Conservation (phyloP, 2,797 vertebrate species). For the Chrysocyon brachyurus region DNA sequence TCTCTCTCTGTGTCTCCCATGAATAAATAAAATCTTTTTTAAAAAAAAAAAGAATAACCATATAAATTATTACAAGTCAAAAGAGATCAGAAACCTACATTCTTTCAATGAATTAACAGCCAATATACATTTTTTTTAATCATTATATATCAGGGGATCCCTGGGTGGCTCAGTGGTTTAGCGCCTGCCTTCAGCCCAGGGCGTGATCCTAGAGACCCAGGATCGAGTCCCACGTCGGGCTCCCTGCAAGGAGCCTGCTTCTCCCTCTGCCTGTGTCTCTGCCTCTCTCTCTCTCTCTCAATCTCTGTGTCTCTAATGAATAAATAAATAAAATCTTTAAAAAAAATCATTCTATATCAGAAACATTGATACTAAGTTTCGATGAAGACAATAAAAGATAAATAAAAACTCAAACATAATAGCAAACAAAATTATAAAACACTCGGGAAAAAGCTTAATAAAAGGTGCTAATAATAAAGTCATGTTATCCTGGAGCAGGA, state of each 20-base stretch:
- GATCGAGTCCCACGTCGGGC: too few species aligned
- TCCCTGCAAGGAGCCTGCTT: too few species aligned
- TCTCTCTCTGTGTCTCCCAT: too few species aligned
- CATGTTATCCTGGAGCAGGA: neutral
- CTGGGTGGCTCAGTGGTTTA: too few species aligned
- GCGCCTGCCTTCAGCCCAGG: too few species aligned
- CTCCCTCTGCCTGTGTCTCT: too few species aligned
- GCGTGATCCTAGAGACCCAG: too few species aligned
- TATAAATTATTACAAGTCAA: conserved; percentile 16
- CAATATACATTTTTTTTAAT: neutral
- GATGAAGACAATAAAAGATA: neutral
- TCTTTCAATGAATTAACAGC: neutral
- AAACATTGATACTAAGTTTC: neutral
- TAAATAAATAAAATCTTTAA: too few species aligned
- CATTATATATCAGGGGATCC: neutral
- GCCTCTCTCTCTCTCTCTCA: too few species aligned
- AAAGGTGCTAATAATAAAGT: neutral
- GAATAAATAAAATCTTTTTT: too few species aligned
- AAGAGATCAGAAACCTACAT: conserved; percentile 1
- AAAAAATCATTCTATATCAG: neutral
- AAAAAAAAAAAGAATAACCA: neutral
- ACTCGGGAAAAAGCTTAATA: conserved; percentile 15
- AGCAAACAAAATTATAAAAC: conserved; percentile 48
- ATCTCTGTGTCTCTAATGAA: too few species aligned
- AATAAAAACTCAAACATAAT: conserved; percentile 54